Conservation (phyloP, 2,797 vertebrate genomes). For the Prionace glauca region DNA sequence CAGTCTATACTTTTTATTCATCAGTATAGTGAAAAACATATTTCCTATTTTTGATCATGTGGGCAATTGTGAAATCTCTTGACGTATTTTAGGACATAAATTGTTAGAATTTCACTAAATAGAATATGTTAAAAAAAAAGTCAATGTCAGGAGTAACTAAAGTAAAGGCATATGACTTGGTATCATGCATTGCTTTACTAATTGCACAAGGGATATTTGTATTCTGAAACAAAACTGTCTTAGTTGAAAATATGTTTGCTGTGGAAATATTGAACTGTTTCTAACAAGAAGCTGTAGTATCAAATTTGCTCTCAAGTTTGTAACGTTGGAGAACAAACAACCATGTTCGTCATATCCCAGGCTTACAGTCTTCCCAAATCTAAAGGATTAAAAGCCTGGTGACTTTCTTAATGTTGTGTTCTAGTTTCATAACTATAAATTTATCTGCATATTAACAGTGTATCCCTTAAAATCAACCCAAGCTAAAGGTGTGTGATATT, state of each 20-base stretch:
- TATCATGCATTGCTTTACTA: slow-evolving; percentile 4
- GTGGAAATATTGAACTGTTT: not conserved
- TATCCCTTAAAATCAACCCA: not conserved
- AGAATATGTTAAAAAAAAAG: not conserved
- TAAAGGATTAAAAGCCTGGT: not conserved
- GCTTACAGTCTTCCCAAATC: not conserved
- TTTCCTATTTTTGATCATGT: not conserved
- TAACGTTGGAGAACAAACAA: not conserved
- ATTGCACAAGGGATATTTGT: slow-evolving; percentile 10
- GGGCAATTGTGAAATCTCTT: not conserved
- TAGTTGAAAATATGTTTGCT: slow-evolving; percentile 15
- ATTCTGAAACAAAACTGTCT: slow-evolving; percentile 5
- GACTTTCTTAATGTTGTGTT: not conserved
- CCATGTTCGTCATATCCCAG: not conserved
- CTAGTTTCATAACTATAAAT: not conserved
- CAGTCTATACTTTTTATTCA: not conserved
- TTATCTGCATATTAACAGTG: not conserved
- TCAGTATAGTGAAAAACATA: not conserved
- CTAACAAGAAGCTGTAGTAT: not conserved
- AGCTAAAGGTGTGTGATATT: not conserved
- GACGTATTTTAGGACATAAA: not conserved
- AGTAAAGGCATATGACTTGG: not conserved
- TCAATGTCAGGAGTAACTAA: not conserved
- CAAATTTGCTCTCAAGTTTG: not conserved
- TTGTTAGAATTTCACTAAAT: slow-evolving; percentile 12